Evolutionary conservation across 2,797 vertebrate genomes (phyloP).

Genomic region (Spondyliosoma cantharus): DNA sequence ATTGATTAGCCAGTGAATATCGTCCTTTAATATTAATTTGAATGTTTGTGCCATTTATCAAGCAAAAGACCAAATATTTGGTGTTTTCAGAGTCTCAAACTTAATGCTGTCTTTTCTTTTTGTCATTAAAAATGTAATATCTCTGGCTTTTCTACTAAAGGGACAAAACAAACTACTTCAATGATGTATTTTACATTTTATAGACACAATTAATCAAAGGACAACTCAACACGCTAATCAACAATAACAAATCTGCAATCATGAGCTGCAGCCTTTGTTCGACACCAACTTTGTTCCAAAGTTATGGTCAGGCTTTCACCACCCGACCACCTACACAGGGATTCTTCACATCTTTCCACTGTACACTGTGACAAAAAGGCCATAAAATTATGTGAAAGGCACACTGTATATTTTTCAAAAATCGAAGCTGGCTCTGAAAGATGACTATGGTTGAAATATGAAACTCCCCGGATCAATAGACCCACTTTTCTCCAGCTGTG

Average conservation of each 20-base stretch:
- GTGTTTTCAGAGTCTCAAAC: background rate
- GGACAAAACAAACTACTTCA: background rate
- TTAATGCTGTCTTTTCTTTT: background rate
- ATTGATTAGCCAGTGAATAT: too few relatives aligned
- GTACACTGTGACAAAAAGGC: conserved; percentile 53
- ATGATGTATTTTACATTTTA: background rate
- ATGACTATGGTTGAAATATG: conserved; percentile 75
- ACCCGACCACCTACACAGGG: background rate
- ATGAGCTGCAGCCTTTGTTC: background rate
- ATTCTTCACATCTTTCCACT: conserved; percentile 42
- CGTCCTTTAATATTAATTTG: too few relatives aligned
- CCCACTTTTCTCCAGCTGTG: conserved; percentile 74
- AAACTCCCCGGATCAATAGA: conserved; percentile 77
- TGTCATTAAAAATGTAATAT: conserved; percentile 5
- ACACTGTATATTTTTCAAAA: conserved; percentile 68
- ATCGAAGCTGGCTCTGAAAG: conserved; percentile 69
- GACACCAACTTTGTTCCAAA: background rate
- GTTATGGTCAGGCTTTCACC: conserved; percentile 10
- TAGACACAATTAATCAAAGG: background rate
- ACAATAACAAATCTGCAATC: background rate
- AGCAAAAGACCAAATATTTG: background rate
- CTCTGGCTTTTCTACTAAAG: background rate
- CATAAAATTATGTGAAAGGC: conserved; percentile 63
- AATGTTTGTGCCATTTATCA: too few relatives aligned
- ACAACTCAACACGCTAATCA: background rate